Base-by-base conservation (phyloP, 2,888 invertebrate species). In the Amorpha juglandis region DNA sequence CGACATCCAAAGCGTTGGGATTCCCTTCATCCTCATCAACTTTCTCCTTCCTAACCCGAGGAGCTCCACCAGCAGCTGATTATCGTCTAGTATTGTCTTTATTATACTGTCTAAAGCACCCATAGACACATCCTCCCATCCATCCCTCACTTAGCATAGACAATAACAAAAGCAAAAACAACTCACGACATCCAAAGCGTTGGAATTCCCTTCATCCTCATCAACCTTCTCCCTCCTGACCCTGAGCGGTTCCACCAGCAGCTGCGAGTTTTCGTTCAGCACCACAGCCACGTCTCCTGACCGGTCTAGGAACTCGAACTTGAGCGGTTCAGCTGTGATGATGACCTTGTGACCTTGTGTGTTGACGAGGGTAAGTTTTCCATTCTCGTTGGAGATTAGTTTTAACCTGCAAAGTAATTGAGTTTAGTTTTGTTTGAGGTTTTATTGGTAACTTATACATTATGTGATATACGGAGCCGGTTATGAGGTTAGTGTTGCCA, bases 231-330 rank as follows among this genome's bases (percentile, higher is more conserved):
- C 94, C 62, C 93, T 94, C 82, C 96, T 98, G 35, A 89, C 90
- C 72, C 98, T n/a, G n/a, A n/a, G 94, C 71, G 99, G 98, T 82
- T 99, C 99, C 83, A 99, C 97, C 76, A 97, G 95, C 87, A 99
- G 95, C 73, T 99, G 95, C n/a, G 98, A 97, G 77, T 97, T 96
- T 21, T 97, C 96, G 91, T 99, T 99, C 19, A 97, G 92, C 21
- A 96, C 95, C 12, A 98, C 95, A 0, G 97, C 96, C 12, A 98
- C 94, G 0, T 95, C 94, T 33, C 95, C 94, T 47, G 95, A 94
- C 68, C 94, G 94, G 69, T 95, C 95, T 76, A 95, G 96, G 76
- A 98, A 95, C 84, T 99, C 98, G 6, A 99, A 85, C 82, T 96
- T 96, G 78, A 99, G 96, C 0, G 99, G 99, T 65, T 95, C 95